A percentile compares a stretch with the other conserved stretches of the same genome.
Evolutionary conservation across 2,113 vertebrate genomes (phyloP).

Genomic region (Microtus montanus): DNA sequence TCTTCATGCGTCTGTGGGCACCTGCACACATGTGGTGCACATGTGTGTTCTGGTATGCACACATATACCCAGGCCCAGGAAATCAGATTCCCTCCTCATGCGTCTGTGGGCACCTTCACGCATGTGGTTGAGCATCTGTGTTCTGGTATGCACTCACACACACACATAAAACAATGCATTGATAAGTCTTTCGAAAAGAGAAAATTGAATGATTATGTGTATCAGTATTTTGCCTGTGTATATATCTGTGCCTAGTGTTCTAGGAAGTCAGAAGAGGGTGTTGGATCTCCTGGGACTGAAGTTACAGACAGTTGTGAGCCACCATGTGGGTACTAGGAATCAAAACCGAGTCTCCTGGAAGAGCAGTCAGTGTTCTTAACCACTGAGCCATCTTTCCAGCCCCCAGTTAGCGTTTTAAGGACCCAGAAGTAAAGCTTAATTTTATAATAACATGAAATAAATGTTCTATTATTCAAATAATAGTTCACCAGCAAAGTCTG

Average conservation of each 20-base stretch:
- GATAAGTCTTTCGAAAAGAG: not conserved
- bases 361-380: not conserved
- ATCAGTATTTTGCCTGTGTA: not conserved
- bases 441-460: slow-evolving; percentile 73
- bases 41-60: too few relatives aligned
- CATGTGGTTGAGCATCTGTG: not conserved
- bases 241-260: not conserved
- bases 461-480: slow-evolving; percentile 64
- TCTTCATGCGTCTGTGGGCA: not conserved
- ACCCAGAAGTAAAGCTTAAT: slow-evolving; percentile 71
- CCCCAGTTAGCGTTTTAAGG: slow-evolving; percentile 54
- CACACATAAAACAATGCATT: not conserved
- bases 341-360: not conserved
- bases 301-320: not conserved
- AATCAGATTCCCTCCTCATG: not conserved
- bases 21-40: not conserved
- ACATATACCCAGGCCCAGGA: too few relatives aligned
- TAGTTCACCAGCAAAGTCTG: slow-evolving; percentile 59
- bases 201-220: not conserved
- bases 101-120: not conserved
- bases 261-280: not conserved
- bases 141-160: not conserved
- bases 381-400: not conserved
- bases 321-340: not conserved
- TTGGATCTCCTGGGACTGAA: not conserved